These are phyloP conservation scores for Aphidius ervi DNA, from an alignment of 1,140 invertebrate genomes.

Conservation along the genomic window DNA sequence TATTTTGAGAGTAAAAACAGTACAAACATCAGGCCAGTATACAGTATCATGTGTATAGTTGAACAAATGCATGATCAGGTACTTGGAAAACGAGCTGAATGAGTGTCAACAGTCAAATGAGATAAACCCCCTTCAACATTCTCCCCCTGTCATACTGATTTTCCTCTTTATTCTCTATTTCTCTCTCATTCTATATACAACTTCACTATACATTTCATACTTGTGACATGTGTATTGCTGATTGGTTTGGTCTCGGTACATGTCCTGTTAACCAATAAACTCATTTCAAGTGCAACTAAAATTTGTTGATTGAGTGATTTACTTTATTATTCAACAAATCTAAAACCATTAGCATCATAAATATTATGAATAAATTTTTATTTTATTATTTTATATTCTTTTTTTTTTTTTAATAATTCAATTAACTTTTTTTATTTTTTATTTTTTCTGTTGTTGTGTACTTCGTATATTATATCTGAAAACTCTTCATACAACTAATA, in stretches of 20 bases:
- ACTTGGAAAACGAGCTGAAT: neutral
- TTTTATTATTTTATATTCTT: no score
- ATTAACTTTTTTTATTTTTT: no score
- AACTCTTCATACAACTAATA: no score
- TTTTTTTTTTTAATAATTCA: no score
- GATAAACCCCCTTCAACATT: conserved; percentile 12
- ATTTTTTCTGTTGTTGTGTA: no score
- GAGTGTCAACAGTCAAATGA: conserved; percentile 21
- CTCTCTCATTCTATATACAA: neutral
- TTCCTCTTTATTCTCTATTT: neutral
- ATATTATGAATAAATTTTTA: no score
- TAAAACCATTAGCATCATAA: neutral
- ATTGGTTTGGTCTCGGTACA: conserved; percentile 24
- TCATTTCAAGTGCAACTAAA: conserved; percentile 17
- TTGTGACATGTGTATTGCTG: conserved; percentile 31
- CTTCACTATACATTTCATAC: conserved; percentile 1
- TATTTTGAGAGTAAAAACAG: no score
- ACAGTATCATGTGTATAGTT: no score
- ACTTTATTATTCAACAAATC: conserved; percentile 14
- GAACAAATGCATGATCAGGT: no score
- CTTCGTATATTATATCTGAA: no score
- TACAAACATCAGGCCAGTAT: no score
- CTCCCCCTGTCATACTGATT: neutral
- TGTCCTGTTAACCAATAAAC: conserved; percentile 20
- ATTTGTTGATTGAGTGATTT: conserved; percentile 26